A percentile compares a stretch with the other conserved stretches of the same genome.
phyloP scores from a whole-genome alignment of 2,797 vertebrate genomes.

The Xenentodon cancila region DNA sequence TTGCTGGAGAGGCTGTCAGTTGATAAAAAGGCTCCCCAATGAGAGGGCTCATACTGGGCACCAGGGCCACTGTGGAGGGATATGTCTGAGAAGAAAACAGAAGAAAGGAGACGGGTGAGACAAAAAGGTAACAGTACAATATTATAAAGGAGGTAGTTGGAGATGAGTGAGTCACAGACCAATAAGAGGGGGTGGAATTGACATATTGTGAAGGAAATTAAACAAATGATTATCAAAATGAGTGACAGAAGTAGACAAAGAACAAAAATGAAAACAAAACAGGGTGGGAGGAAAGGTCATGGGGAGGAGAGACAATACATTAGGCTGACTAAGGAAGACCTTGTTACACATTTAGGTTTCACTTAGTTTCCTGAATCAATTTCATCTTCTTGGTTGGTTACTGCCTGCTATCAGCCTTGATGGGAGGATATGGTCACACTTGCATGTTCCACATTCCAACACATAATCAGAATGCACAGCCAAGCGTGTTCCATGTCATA shows the following conservation, averaged over 20 bases:
- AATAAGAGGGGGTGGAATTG: too few species aligned
- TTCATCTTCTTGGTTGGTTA: constrained; percentile 63
- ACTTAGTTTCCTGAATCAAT: constrained; percentile 37
- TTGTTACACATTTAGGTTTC: constrained; percentile 32
- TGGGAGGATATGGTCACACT: constrained; percentile 57
- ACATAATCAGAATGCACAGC: constrained; percentile 66
- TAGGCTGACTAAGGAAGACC: constrained; percentile 36
- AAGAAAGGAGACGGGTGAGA: constrained; percentile 13
- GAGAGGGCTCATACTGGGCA: constrained; percentile 92
- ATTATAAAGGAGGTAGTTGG: not conserved
- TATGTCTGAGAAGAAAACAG: constrained; percentile 84
- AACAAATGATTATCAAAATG: too few species aligned
- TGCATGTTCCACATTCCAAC: constrained; percentile 46
- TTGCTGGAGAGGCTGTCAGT: constrained; percentile 87
- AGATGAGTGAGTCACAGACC: not conserved
- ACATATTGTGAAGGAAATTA: too few species aligned
- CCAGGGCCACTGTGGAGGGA: constrained; percentile 87
- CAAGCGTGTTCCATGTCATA: constrained; percentile 62
- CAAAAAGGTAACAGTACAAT: not conserved
- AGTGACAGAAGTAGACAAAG: too few species aligned
- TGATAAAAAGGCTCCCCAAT: constrained; percentile 86
- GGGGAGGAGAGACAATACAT: constrained; percentile 1
- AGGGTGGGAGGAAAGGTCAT: too few species aligned
- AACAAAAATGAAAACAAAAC: too few species aligned
- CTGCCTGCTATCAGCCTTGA: constrained; percentile 47